Base-by-base conservation (phyloP, 2,797 vertebrate species). In the Phrynocephalus guinanensis region DNA sequence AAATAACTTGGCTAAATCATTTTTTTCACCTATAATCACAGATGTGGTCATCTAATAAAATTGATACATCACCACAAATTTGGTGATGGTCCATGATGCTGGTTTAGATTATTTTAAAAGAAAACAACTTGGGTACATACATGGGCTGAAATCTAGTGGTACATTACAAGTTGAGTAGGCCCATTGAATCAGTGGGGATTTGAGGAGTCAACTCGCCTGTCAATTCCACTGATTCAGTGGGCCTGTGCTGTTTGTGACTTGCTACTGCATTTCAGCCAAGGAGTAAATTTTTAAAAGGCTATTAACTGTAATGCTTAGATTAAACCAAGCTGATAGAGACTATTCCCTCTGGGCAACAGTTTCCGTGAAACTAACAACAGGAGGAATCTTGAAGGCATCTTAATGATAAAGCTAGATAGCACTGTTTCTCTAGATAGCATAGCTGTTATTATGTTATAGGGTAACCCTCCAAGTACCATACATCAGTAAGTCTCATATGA, bases 401-500 rank as follows among this genome's bases (percentile, higher is more conserved):
- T 1, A 26, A 78, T 72, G 6, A 6, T 26, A 70, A 63, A 63
- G 60, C 3, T 20, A 63, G 60, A 63, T 63, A 63, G 60, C 60
- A 63, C 60, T 18, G 60, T 20, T 63, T 18, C 60, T 56, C 48
- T 56, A 70, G 63, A 68, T 52, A 3, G 20, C 50, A 24, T 44
- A 20, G 13, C 20, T 67, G 38, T 22, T 5, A 16, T 1, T 1
- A 5, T 20, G 8, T 88, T 1, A n/a, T 63, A 50, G 1, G n/a
- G 5, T 6, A 16, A 7, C 85, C 2, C 4, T 70, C 10, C 67
- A 10, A 18, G 18, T 38, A 73, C 13, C 30, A 16, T 73, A 16
- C 30, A 50, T 79, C 67, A 86, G 52, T 73, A 90, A 82, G 91
- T 91, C 91, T 93, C 50, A 76, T 86, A 50, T 86, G 86, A 77